phyloP scores from a whole-genome alignment of 2,113 vertebrate genomes.

The Ptilonorhynchus violaceus region DNA sequence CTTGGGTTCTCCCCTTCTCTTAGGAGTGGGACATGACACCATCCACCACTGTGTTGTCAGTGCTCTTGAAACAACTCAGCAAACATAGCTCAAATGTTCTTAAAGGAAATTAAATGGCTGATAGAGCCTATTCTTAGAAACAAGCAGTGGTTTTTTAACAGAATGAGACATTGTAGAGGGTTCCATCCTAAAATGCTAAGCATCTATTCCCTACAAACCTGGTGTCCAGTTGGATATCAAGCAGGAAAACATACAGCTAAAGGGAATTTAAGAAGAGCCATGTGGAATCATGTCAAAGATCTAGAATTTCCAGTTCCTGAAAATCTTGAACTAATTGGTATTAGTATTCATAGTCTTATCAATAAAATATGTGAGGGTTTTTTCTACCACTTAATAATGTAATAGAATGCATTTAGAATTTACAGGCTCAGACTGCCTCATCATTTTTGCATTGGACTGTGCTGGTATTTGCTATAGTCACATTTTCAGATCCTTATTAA shows the following conservation, averaged over 20 bases:
- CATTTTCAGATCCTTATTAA: background rate
- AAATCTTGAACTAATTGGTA: background rate
- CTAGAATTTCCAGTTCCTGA: background rate
- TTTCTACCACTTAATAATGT: background rate
- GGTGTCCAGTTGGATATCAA: background rate
- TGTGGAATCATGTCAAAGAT: background rate
- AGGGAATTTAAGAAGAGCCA: background rate
- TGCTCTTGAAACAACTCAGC: background rate
- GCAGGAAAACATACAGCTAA: background rate
- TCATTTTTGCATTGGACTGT: background rate
- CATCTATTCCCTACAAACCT: background rate
- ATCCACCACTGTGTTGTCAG: fast-evolving
- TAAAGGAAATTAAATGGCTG: background rate
- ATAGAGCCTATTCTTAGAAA: background rate
- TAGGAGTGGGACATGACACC: background rate
- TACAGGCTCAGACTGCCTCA: background rate
- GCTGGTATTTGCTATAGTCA: background rate
- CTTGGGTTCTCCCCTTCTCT: background rate
- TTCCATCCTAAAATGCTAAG: background rate
- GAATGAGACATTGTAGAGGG: background rate
- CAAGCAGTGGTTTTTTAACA: background rate
- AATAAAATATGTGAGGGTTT: background rate
- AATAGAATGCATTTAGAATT: background rate
- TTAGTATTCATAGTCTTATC: background rate
- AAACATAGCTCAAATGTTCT: background rate